phyloP scores from a whole-genome alignment of 2,797 vertebrate genomes.

The Luscinia megarhynchos region DNA sequence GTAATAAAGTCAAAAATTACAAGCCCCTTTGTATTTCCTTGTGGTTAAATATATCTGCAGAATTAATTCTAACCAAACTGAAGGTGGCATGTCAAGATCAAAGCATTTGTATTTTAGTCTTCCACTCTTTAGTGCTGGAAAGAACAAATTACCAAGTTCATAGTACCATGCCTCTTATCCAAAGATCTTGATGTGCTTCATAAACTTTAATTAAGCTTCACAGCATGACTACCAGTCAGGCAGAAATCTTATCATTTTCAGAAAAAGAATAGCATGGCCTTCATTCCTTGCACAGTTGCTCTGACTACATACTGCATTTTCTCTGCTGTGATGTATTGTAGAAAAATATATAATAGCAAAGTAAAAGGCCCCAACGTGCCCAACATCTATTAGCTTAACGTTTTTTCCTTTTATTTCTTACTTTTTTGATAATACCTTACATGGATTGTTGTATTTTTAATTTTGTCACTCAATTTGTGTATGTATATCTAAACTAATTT shows the following conservation, averaged over 20 bases:
- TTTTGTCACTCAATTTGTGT: background rate
- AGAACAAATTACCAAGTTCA: slow-evolving; percentile 12
- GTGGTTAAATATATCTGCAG: background rate
- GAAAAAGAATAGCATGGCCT: background rate
- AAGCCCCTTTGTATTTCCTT: background rate
- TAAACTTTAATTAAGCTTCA: slow-evolving; percentile 55
- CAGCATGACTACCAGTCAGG: slow-evolving; percentile 9
- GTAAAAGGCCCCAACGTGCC: background rate
- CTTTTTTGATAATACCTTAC: background rate
- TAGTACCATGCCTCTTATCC: background rate
- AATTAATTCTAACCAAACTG: background rate
- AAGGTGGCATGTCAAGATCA: background rate
- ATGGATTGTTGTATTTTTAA: background rate
- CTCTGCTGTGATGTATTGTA: background rate
- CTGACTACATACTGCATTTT: background rate
- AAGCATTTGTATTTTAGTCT: background rate
- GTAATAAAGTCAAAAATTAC: background rate
- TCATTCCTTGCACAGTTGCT: background rate
- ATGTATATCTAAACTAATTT: background rate
- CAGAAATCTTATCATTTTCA: slow-evolving; percentile 37
- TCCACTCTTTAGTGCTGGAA: background rate
- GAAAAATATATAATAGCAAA: background rate
- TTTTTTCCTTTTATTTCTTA: no score
- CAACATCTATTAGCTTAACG: no score
- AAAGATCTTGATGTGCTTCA: slow-evolving; percentile 38